Percentiles rank a stretch among this genome's conserved stretches.
Conservation (phyloP, 2,113 vertebrate genomes). For the Sceloporus tristichus region DNA sequence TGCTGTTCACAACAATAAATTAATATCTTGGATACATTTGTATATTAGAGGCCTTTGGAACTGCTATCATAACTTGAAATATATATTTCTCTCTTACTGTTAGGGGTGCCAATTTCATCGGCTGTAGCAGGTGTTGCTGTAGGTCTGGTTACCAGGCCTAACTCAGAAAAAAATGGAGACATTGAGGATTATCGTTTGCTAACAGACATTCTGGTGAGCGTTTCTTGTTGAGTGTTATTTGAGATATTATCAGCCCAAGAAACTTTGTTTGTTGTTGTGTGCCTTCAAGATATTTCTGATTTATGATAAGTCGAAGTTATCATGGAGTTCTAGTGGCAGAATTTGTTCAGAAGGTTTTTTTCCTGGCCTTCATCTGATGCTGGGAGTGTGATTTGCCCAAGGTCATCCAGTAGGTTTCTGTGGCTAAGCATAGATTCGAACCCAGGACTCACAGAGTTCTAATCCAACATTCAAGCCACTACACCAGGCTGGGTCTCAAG, state of each 20-base stretch:
- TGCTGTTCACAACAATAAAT: rapidly evolving
- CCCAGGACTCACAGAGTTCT: too few species aligned
- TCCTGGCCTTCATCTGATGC: too few species aligned
- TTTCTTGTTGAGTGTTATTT: not conserved
- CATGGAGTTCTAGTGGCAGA: too few species aligned
- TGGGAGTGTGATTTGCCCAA: too few species aligned
- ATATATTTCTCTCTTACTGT: not conserved
- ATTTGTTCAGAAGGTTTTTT: too few species aligned
- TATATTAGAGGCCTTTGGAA: not conserved
- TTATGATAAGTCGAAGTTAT: too few species aligned
- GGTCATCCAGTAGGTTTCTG: too few species aligned
- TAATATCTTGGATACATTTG: not conserved
- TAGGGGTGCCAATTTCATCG: conserved; percentile 92
- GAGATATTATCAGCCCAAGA: not conserved
- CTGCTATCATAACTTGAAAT: not conserved
- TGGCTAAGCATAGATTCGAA: too few species aligned
- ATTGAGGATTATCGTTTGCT: conserved; percentile 93
- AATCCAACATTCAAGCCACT: too few species aligned
- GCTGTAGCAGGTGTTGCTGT: conserved; percentile 94
- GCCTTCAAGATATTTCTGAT: too few species aligned
- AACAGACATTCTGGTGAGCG: conserved; percentile 93
- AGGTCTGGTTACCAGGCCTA: conserved; percentile 88
- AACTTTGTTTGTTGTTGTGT: too few species aligned
- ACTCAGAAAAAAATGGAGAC: conserved; percentile 80
- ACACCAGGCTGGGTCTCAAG: too few species aligned